Percentiles rank a stretch among this genome's conserved stretches.
These are phyloP conservation scores for Coptodon rendalli DNA, from an alignment of 2,113 vertebrate species.

Conservation along the genomic window DNA sequence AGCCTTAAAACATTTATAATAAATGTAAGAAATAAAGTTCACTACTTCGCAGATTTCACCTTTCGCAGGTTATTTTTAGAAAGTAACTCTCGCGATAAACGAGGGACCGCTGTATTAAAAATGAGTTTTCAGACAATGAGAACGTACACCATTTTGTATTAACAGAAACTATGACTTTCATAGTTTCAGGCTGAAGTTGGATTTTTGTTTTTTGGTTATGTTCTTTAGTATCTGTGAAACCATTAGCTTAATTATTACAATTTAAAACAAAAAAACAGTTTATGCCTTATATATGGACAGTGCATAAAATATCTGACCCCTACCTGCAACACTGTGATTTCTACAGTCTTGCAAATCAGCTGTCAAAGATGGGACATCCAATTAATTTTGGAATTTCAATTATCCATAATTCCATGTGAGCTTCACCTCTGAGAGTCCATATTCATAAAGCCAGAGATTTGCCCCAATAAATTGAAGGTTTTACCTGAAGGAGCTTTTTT, in stretches of 20 bases:
- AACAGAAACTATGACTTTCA: background rate
- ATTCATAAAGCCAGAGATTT: background rate
- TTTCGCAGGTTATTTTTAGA: background rate
- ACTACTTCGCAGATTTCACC: background rate
- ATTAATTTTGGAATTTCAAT: background rate
- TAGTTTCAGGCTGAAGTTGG: background rate
- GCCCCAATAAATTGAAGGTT: too few relatives aligned
- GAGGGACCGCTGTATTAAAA: rapidly evolving
- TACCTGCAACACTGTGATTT: background rate
- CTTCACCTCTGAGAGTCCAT: background rate
- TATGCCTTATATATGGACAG: background rate
- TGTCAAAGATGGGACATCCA: background rate
- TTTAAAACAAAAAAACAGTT: background rate
- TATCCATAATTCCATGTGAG: background rate
- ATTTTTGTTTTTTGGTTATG: background rate
- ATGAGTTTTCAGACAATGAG: background rate
- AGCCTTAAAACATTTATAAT: background rate
- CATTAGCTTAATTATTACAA: rapidly evolving
- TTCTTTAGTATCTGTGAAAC: background rate
- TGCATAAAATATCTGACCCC: background rate
- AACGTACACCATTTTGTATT: background rate
- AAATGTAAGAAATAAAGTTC: background rate
- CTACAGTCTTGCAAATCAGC: background rate
- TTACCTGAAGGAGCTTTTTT: too few relatives aligned
- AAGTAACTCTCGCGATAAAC: rapidly evolving